Evolutionary conservation across 2,113 vertebrate species (phyloP), one percentile per base, ranked within the genome.

Genomic region (Callionymus lyra): DNA sequence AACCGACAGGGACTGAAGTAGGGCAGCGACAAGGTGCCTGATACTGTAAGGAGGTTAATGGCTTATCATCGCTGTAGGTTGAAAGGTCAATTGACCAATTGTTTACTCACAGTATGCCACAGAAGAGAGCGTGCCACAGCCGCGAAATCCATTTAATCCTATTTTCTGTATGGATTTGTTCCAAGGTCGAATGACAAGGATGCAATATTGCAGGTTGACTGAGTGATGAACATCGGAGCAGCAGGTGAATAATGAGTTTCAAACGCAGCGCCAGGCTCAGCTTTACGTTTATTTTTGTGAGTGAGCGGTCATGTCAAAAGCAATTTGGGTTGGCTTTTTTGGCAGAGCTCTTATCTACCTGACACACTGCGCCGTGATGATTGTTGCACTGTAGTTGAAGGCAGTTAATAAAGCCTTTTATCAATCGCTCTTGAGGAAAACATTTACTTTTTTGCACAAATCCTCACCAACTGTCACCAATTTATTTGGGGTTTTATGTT

Each of bases 11-110:
- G 51, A 57, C 63, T 50, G 37, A 47, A 36, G 32, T 34, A 16
- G 34, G 40, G 42, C 5, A 12, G 12, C 34, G 47, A 4, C 15
- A 1, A 40, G 35, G 38, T 32, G 34, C 12, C 11, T 46, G 51
- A 15, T 44, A 56, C 41, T 44, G 50, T 58, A 35, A 55, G 47
- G 40, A 63, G 48, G 63, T 68, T 60, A 68, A 75, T 64, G 39
- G 21, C 33, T 57, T 33, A 42, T 59, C 38, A 63, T 16, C 40
- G 9, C 0, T 6, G 15, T 9, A 38, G 48, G 41, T 21, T 50
- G 16, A 63, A 46, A 70, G 65, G 56, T 65, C 47, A 41, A 55
- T 65, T 56, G 67, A 60, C 53, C 63, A 59, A 31, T 48, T 68
- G 54, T 72, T 67, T 58, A 63, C 59, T 16, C 46, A 38, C 34